Percentiles rank a stretch among this genome's conserved stretches.
Conservation (phyloP, 2,888 invertebrate species). For the Nesidiocoris tenuis region DNA sequence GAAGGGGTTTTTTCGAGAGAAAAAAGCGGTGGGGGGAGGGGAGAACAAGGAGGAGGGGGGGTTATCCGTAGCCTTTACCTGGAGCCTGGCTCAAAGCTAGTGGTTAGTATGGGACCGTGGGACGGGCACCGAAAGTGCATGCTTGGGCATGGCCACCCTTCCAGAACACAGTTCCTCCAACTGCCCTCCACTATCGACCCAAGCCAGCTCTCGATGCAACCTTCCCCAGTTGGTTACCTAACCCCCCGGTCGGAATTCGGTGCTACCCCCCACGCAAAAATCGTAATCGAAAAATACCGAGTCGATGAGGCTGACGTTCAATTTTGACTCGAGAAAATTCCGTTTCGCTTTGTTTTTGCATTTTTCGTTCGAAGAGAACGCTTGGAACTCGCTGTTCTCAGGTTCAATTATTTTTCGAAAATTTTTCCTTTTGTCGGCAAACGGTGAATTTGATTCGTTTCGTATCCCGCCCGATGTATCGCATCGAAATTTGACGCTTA, state of each 20-base stretch:
- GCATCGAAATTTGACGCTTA: background rate
- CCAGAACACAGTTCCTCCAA: constrained; percentile 41
- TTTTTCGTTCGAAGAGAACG: too few species aligned
- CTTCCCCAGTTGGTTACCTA: constrained; percentile 26
- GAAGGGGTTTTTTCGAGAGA: constrained; percentile 1
- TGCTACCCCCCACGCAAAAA: background rate
- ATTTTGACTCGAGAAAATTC: too few species aligned
- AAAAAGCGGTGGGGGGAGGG: background rate
- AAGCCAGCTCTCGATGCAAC: constrained; percentile 38
- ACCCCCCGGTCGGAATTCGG: constrained; percentile 21
- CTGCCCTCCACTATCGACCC: constrained; percentile 46
- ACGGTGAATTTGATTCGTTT: too few species aligned
- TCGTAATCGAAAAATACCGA: background rate
- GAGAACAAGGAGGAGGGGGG: background rate
- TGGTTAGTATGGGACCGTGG: constrained; percentile 41
- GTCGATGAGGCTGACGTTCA: too few species aligned
- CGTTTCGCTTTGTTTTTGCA: too few species aligned
- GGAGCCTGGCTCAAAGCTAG: constrained; percentile 36
- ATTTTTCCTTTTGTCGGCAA: too few species aligned
- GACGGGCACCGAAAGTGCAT: constrained; percentile 46
- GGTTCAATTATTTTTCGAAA: too few species aligned
- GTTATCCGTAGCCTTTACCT: constrained; percentile 27
- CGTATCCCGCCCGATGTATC: background rate
- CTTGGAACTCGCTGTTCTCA: too few species aligned
- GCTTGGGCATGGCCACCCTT: constrained; percentile 47